Conservation (phyloP, 1,140 invertebrate genomes). For the Ericerus pela region DNA sequence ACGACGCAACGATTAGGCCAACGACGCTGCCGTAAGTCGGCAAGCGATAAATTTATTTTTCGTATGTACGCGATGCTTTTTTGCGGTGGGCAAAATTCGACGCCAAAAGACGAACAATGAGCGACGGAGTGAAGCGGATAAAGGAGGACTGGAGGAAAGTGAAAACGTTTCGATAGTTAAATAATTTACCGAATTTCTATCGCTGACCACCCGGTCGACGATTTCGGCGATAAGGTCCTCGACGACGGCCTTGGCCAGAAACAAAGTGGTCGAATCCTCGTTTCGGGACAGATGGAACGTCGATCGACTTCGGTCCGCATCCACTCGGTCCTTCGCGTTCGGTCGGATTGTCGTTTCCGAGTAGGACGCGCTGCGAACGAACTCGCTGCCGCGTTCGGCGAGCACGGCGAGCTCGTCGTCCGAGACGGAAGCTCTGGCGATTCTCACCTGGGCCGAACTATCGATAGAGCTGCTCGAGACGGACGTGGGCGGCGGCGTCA, state of each 20-base stretch:
- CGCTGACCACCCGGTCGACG: constrained; percentile 33
- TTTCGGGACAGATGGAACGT: not conserved
- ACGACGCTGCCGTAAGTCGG: too few species aligned
- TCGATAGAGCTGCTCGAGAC: too few species aligned
- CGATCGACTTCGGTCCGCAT: constrained; percentile 22
- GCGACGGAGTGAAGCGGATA: not conserved
- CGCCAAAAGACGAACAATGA: not conserved
- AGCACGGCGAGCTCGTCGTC: constrained; percentile 15
- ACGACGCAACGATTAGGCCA: too few species aligned
- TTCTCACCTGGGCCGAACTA: not conserved
- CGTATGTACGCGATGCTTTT: too few species aligned
- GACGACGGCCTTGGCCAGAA: constrained; percentile 28
- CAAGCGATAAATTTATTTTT: too few species aligned
- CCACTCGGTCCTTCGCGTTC: not conserved
- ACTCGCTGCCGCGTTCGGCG: constrained; percentile 13
- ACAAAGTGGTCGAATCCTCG: not conserved
- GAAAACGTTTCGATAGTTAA: not conserved
- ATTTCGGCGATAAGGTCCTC: constrained; percentile 41
- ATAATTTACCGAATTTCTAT: not conserved
- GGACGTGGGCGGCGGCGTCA: too few species aligned
- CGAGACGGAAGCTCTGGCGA: constrained; percentile 13
- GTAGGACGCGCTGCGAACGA: constrained; percentile 26
- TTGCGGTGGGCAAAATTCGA: too few species aligned
- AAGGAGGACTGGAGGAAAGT: not conserved
- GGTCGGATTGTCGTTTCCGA: constrained; percentile 12